phyloP scores from a whole-genome alignment of 2,113 vertebrate genomes.

The Poeciliopsis occidentalis region DNA sequence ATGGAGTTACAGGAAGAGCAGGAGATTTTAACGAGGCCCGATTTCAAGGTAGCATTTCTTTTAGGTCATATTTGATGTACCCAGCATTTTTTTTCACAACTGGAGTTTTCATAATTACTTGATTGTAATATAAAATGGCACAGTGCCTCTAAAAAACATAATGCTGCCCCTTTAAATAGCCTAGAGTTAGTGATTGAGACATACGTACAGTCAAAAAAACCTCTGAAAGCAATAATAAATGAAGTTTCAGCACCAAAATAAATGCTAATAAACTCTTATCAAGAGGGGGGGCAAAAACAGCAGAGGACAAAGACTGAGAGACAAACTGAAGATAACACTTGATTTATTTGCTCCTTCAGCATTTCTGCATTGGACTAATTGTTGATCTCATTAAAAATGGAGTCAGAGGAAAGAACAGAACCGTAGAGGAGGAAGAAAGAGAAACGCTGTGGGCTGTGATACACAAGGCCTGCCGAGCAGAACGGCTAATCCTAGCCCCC shows the following conservation, averaged over 20 bases:
- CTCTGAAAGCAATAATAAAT: background rate
- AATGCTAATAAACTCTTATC: constrained; percentile 25
- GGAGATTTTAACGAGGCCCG: too few relatives aligned
- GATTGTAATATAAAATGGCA: too few relatives aligned
- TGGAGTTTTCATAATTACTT: too few relatives aligned
- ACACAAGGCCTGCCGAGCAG: constrained; percentile 80
- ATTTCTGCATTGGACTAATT: constrained; percentile 81
- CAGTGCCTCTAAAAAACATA: too few relatives aligned
- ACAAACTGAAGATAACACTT: constrained; percentile 31
- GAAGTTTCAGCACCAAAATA: constrained; percentile 4
- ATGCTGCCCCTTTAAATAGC: background rate
- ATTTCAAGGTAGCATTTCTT: too few relatives aligned
- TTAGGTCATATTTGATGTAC: too few relatives aligned
- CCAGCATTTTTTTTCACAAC: too few relatives aligned
- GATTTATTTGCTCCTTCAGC: constrained; percentile 79
- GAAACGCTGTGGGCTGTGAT: constrained; percentile 74
- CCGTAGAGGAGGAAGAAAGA: constrained; percentile 48
- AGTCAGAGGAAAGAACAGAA: constrained; percentile 71
- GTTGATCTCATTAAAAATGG: constrained; percentile 85
- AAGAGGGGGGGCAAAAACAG: constrained; percentile 10
- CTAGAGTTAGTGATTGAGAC: background rate
- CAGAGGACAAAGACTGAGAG: constrained; percentile 22
- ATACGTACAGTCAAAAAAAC: too few relatives aligned
- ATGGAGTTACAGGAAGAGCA: too few relatives aligned
- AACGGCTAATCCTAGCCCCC: constrained; percentile 78